Evolutionary conservation across 2,113 vertebrate species (phyloP).

Genomic region (Paramormyrops kingsleyae): DNA sequence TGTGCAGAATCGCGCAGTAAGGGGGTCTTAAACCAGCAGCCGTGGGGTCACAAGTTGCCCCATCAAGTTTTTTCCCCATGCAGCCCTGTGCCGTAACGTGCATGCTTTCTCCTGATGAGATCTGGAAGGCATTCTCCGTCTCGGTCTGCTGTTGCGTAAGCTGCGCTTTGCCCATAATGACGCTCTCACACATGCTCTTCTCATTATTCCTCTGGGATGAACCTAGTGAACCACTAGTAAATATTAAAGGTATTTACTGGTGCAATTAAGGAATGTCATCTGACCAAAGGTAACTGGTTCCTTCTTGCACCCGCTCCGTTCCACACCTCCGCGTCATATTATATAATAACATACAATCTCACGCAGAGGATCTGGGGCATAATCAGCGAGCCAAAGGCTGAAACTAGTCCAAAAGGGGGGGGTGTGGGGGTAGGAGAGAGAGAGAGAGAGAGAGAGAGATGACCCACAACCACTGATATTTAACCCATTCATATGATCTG

Average conservation of each 20-base stretch:
- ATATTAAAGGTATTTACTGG: not conserved
- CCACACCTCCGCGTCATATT: not conserved
- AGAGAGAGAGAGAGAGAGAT: not conserved
- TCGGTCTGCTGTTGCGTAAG: not conserved
- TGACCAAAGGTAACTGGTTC: not conserved
- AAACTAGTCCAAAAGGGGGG: not conserved
- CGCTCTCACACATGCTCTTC: not conserved
- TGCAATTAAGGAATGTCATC: slow-evolving; percentile 1
- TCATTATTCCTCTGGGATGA: not conserved
- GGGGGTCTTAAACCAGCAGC: not conserved
- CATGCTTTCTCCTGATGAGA: not conserved
- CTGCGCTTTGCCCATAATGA: not conserved
- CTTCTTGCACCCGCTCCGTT: not conserved
- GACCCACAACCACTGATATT: not conserved
- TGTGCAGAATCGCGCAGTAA: not conserved
- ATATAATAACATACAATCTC: not conserved
- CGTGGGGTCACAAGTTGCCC: not conserved
- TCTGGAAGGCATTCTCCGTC: not conserved
- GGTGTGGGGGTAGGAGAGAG: not conserved
- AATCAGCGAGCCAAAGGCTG: not conserved
- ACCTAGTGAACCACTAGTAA: not conserved
- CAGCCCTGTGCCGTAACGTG: not conserved
- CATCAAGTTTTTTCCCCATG: not conserved
- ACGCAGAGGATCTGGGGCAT: not conserved
- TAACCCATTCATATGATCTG: not conserved